These are phyloP conservation scores for Eurypyga helias DNA, from an alignment of 2,113 vertebrate genomes.

Conservation along the genomic window DNA sequence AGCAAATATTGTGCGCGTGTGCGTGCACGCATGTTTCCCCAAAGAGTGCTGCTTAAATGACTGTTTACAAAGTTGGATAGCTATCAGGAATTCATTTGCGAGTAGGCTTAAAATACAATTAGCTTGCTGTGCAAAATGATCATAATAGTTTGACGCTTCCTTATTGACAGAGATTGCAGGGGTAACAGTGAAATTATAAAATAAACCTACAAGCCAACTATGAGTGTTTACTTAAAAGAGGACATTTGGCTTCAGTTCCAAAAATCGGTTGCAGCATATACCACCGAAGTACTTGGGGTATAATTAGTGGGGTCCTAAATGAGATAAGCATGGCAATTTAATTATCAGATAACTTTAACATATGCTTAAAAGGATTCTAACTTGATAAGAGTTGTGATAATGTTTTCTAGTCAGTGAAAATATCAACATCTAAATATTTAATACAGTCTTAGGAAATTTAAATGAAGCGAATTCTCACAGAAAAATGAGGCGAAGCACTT, in stretches of 20 bases:
- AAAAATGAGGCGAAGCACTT: not conserved
- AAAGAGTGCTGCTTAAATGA: not conserved
- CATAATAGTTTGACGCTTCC: not conserved
- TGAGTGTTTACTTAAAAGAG: not conserved
- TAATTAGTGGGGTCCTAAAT: slow-evolving; percentile 22
- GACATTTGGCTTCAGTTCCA: not conserved
- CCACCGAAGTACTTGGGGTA: not conserved
- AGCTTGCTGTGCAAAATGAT: not conserved
- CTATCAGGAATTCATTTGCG: not conserved
- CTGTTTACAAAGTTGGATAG: slow-evolving; percentile 4
- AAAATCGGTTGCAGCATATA: not conserved
- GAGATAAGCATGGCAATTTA: slow-evolving; percentile 32
- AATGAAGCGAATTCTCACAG: slow-evolving; percentile 37
- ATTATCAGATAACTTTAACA: slow-evolving; percentile 45
- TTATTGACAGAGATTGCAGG: not conserved
- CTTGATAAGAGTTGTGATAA: slow-evolving; percentile 23
- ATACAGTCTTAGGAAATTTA: slow-evolving; percentile 33
- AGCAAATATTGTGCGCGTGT: not conserved
- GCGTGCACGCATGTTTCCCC: not conserved
- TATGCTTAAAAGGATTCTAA: slow-evolving; percentile 16
- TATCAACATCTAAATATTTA: slow-evolving; percentile 68
- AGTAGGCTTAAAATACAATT: slow-evolving; percentile 28
- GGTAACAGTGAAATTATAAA: not conserved
- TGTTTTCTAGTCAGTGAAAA: slow-evolving; percentile 50
- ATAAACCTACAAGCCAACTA: not conserved